Base-by-base conservation (phyloP, 2,888 invertebrate species). In the Coenonympha glycerion region DNA sequence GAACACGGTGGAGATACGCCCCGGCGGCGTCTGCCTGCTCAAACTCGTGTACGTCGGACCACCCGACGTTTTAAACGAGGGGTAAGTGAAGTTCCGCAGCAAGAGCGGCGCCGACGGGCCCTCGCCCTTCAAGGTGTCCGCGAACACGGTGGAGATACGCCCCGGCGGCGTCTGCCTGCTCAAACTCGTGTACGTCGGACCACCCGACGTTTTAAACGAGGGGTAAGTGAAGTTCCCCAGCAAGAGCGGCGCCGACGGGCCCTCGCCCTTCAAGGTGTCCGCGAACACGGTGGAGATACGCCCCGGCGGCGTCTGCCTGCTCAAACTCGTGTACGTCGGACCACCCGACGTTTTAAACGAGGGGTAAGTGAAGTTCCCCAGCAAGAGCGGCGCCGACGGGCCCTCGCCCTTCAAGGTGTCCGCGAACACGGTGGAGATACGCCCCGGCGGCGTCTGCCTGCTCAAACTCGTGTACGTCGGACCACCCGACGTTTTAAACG, bases 401-500 rank as follows among this genome's bases (percentile, higher is more conserved):
- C 61, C 51, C 6, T 57, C 67, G 15, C 77, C 76, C 0, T 82
- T 85, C 58, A 71, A 71, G 61, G 66, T 80, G 18, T 62, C 71
- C 0, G 68, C 78, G 0, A 59, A 64, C 1, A 74, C 66, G 55
- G 63, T 84, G 2, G 80, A 83, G 4, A 57, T 86, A 30, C 64
- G 62, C 0, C 76, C 82, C 0, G 76, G 75, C 0, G 59, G 61
- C 2, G 55, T 63, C 0, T 67, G 63, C 22, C 58, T 65, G 6
- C 52, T 84, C 4, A 66, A 53, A 28, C 28, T 85, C 18, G 46
- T 60, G 9, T 85, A 84, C 48, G 68, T 64, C 0, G 84, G 83
- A 0, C 56, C 73, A 0, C 69, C 68, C 3, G 77, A 84, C 40
- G 55, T 55, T 1, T 28, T 68, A 2, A 59, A 56, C 50, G 73